phyloP scores from a whole-genome alignment of 2,113 vertebrate genomes.

The Salvator merianae region DNA sequence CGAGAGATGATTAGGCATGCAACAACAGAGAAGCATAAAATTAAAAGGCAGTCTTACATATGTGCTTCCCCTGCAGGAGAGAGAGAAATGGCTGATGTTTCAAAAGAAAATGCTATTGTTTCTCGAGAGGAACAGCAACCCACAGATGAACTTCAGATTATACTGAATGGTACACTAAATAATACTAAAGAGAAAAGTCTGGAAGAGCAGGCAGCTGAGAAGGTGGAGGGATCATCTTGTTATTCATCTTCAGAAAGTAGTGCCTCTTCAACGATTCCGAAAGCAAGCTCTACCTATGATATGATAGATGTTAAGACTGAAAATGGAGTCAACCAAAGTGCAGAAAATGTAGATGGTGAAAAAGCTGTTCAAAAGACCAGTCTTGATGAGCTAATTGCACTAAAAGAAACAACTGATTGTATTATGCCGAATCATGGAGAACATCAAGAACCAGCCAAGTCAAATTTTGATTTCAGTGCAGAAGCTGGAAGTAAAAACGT shows the following conservation, averaged over 20 bases:
- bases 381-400: conserved; percentile 16
- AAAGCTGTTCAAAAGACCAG: conserved; percentile 34
- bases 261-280: conserved; percentile 31
- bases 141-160: conserved; percentile 42
- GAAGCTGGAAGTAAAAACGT: conserved; percentile 24
- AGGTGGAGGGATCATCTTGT: conserved; percentile 10
- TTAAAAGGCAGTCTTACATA: conserved; percentile 83
- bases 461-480: conserved; percentile 14
- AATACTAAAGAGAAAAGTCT: neutral
- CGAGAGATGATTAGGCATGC: conserved; percentile 93
- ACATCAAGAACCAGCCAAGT: conserved; percentile 33
- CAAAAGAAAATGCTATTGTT: conserved; percentile 19
- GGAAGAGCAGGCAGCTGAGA: conserved; percentile 16
- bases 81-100: neutral
- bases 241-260: conserved; percentile 35
- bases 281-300: conserved; percentile 38
- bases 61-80: conserved; percentile 54
- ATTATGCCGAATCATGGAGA: conserved; percentile 35
- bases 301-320: conserved; percentile 43
- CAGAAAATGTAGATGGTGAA: conserved; percentile 37
- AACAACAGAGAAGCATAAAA: conserved; percentile 91
- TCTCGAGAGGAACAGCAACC: conserved; percentile 40
- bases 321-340: conserved; percentile 40
- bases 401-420: conserved; percentile 25
- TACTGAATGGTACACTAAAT: conserved; percentile 20